These are phyloP conservation scores for Meleagris gallopavo DNA, from an alignment of 2,113 vertebrate species.

Conservation along the genomic window DNA sequence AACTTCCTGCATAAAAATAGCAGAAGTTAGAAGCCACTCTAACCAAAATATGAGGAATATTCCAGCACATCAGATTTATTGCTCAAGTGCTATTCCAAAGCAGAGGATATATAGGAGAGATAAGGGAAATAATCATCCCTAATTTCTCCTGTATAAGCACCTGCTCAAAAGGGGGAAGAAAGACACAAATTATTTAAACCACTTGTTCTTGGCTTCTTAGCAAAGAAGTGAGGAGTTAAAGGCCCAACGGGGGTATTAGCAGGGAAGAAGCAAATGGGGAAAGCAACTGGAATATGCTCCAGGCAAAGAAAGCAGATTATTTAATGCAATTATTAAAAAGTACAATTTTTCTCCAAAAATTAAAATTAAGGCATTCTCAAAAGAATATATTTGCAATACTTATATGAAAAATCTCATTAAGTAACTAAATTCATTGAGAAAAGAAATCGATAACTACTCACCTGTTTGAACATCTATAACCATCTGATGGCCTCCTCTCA, in stretches of 20 bases:
- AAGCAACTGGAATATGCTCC: neutral
- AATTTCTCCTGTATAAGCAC: neutral
- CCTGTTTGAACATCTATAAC: constrained; percentile 99
- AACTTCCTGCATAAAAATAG: neutral
- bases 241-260: neutral
- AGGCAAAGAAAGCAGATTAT: neutral
- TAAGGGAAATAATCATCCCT: neutral
- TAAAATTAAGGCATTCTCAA: neutral
- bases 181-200: neutral
- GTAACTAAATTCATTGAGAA: neutral
- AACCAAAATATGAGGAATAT: neutral
- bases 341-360: neutral
- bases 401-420: neutral
- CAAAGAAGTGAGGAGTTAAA: neutral
- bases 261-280: neutral
- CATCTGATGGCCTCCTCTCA: constrained; percentile 99
- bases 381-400: neutral
- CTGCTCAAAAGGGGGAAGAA: neutral
- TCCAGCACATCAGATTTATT: neutral
- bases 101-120: neutral
- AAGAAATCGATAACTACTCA: constrained; percentile 69
- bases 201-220: neutral
- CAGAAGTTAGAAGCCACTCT: neutral
- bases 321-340: neutral
- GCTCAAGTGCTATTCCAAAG: neutral